Base-by-base conservation (phyloP, 2,888 invertebrate genomes). In the Mythimna loreyi region DNA sequence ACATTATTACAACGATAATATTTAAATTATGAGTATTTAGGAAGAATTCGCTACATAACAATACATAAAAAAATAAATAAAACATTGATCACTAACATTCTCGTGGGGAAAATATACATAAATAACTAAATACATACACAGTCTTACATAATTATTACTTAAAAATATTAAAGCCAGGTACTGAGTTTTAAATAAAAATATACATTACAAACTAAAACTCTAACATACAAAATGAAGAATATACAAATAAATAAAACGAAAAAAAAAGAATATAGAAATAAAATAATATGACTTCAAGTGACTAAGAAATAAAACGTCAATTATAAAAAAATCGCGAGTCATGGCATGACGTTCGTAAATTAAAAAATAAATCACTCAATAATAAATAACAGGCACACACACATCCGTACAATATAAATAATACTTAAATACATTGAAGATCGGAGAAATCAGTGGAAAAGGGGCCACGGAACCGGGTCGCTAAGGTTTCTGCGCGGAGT, bases 401-500 rank as follows among this genome's bases (percentile, higher is more conserved):
- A 89, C 92, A 89, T 89, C 86, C 84, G 82, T 90, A 90, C 92
- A 89, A 86, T 72, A 86, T 84, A 89, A 88, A 89, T 87, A 87
- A 87, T 88, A 88, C 85, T 86, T 87, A 84, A 83, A 86, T 83
- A 88, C 84, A 83, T 87, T 86, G 83, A 86, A 86, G 83, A 77
- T 63, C 83, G 87, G 93, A 92, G 94, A 94, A 94, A 94, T 92
- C 93, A 87, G 85, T 55, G 85, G 80, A 82, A 92, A 91, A 89
- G 90, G 85, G 93, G 92, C 85, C 92, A 84, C 82, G 83, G 75
- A 91, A 90, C 91, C 92, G 87, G 92, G 94, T 87, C 91, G 85
- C 85, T 95, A 96, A 80, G 97, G 97, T 92, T 97, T 97, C 92
- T 98, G 98, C 81, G 97, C 98, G 81, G 97, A 96, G 94, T 98